Evolutionary conservation across 2,888 invertebrate genomes (phyloP).

Genomic region (Agonum fuliginosum): DNA sequence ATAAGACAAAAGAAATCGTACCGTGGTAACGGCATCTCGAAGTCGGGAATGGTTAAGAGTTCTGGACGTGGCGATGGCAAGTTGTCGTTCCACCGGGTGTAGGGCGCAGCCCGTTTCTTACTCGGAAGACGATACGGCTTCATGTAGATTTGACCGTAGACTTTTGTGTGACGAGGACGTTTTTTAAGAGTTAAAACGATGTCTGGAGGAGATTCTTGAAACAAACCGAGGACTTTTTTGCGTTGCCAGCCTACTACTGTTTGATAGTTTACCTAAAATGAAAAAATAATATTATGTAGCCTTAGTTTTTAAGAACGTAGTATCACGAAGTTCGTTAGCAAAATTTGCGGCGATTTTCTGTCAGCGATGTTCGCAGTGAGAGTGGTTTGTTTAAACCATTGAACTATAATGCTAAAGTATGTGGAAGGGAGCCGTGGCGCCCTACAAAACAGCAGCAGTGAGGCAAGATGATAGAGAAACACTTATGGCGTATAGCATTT

Average conservation of each 20-base stretch:
- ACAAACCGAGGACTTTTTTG: conserved; percentile 83
- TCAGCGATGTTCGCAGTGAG: no score
- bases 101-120: conserved; percentile 80
- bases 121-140: conserved; percentile 84
- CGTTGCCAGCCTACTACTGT: conserved; percentile 88
- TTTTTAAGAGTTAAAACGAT: conserved; percentile 88
- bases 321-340: no score
- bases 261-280: conserved; percentile 80
- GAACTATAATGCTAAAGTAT: no score
- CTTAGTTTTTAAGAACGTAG: no score
- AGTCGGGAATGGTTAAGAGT: conserved; percentile 77
- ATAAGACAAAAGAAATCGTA: conserved; percentile 64
- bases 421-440: no score
- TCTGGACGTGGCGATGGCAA: conserved; percentile 80
- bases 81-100: conserved; percentile 81
- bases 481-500: no score
- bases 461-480: no score
- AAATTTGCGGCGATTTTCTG: no score
- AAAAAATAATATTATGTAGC: conserved; percentile 39
- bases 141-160: conserved; percentile 84
- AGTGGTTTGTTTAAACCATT: no score
- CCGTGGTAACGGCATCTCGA: conserved; percentile 77
- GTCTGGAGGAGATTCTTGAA: conserved; percentile 87
- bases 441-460: no score
- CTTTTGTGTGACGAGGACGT: conserved; percentile 86